Evolutionary conservation across 2,888 invertebrate genomes (phyloP).

Genomic region (Polia nebulosa): DNA sequence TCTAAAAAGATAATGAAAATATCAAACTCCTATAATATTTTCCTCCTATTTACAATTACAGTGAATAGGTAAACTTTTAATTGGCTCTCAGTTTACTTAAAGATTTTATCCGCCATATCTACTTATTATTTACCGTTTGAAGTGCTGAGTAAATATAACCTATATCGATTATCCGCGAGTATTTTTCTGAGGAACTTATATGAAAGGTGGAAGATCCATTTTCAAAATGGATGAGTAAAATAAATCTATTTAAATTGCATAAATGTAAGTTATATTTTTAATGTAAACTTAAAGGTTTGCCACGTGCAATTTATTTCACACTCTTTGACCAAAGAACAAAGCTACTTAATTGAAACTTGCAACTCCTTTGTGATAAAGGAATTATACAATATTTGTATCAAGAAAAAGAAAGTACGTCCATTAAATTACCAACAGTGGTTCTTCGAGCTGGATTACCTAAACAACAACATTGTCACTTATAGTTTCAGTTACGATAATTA

Average conservation of each 20-base stretch:
- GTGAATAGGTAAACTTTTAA: constrained; percentile 25
- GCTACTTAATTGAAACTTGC: neutral
- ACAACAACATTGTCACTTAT: neutral
- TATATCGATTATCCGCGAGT: too few species aligned
- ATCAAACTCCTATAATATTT: constrained; percentile 3
- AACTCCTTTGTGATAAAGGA: neutral
- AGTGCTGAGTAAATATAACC: too few species aligned
- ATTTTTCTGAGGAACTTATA: too few species aligned
- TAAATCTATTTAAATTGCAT: too few species aligned
- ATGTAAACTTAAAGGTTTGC: too few species aligned
- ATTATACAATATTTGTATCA: neutral
- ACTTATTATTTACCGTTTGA: neutral
- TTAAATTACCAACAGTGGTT: neutral
- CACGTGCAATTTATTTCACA: neutral
- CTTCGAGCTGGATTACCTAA: neutral
- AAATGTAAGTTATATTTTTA: too few species aligned
- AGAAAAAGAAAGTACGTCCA: neutral
- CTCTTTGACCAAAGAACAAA: neutral
- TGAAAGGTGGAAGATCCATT: too few species aligned
- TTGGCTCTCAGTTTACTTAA: constrained; percentile 8
- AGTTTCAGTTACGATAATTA: too few species aligned
- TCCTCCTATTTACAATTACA: neutral
- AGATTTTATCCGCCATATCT: neutral
- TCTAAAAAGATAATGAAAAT: neutral
- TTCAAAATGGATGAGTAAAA: too few species aligned